Evolutionary conservation across 2,113 vertebrate species (phyloP).

Genomic region (Scopus umbretta): DNA sequence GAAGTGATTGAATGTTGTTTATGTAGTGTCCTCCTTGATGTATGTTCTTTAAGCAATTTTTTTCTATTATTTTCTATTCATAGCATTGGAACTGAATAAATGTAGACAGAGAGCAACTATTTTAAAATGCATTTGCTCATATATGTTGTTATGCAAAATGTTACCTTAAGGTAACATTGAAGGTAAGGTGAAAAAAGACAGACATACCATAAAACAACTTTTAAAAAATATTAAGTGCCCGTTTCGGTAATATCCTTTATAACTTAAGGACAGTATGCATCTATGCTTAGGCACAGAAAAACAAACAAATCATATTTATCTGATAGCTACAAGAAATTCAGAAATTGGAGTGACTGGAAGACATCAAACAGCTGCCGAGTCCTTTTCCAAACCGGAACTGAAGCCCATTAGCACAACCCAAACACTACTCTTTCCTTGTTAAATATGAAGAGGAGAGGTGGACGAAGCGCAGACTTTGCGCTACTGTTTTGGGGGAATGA

Average conservation of each 20-base stretch:
- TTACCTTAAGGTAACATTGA: background rate
- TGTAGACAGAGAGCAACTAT: background rate
- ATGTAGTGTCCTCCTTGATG: background rate
- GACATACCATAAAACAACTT: background rate
- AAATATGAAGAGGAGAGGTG: background rate
- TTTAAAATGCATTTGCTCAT: background rate
- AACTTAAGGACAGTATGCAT: background rate
- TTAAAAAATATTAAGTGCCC: background rate
- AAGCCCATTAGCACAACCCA: background rate
- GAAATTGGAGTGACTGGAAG: background rate
- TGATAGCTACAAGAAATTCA: background rate
- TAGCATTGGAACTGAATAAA: background rate
- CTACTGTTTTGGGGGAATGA: background rate
- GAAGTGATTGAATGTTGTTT: background rate
- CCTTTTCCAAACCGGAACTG: background rate
- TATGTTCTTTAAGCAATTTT: background rate
- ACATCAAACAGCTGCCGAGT: background rate
- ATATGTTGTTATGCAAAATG: background rate
- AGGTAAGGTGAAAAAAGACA: background rate
- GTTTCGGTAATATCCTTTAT: background rate
- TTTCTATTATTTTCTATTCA: background rate
- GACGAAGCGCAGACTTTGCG: background rate
- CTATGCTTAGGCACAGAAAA: background rate
- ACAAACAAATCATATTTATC: background rate
- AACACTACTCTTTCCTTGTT: background rate